Percentiles rank a stretch among this genome's conserved stretches.
Conservation (phyloP, 2,113 vertebrate species). For the Gallinago media region DNA sequence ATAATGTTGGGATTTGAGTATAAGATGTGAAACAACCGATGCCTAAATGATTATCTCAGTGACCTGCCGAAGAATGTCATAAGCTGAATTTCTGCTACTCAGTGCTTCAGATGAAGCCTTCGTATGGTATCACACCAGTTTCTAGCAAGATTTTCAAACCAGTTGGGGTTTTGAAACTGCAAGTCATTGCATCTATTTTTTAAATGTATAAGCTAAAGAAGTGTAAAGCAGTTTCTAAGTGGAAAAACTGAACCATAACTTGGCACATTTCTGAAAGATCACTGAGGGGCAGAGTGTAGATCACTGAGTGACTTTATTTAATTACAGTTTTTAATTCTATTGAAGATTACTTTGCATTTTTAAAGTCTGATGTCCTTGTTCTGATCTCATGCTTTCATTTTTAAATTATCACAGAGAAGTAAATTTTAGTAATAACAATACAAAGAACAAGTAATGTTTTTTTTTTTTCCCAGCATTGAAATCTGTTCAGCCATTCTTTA, state of each 20-base stretch:
- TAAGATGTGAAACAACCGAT: neutral
- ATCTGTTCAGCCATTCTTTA: neutral
- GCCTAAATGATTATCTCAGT: fast-evolving
- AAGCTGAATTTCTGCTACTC: neutral
- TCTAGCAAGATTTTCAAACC: neutral
- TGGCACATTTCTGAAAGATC: neutral
- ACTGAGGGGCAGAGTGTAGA: neutral
- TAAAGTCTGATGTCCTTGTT: neutral
- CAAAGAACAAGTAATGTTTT: neutral
- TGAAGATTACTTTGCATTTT: neutral
- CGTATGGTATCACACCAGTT: neutral
- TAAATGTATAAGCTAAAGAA: neutral
- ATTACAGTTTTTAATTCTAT: slow-evolving; percentile 4
- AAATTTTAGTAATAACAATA: neutral
- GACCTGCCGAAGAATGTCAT: neutral
- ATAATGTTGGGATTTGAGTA: neutral
- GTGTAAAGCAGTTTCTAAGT: neutral
- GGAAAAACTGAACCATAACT: neutral
- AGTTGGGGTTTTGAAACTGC: neutral
- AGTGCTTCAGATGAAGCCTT: neutral
- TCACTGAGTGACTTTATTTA: neutral
- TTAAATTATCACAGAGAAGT: neutral
- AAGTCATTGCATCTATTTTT: neutral
- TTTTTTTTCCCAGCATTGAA: neutral
- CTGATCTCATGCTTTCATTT: neutral